Evolutionary conservation across 2,113 vertebrate genomes (phyloP).

Genomic region (Corythaixoides concolor): DNA sequence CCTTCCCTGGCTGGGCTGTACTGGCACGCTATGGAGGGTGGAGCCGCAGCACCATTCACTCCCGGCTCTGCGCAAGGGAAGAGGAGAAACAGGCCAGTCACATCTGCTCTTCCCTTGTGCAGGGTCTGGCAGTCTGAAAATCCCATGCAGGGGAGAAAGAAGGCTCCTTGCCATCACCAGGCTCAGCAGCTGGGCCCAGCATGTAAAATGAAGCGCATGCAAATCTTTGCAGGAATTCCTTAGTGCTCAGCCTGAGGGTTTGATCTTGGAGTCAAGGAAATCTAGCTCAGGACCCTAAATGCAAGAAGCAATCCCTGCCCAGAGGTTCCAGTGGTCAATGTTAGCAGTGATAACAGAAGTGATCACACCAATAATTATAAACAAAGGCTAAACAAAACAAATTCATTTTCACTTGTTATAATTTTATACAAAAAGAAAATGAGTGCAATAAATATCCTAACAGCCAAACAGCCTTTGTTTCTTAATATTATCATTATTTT

Average conservation of each 20-base stretch:
- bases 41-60: not conserved
- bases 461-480: constrained; percentile 45
- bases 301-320: not conserved
- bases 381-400: constrained; percentile 34
- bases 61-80: not conserved
- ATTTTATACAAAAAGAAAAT: not conserved
- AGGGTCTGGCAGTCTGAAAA: constrained; percentile 41
- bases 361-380: not conserved
- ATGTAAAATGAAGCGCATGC: constrained; percentile 34
- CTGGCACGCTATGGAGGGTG: constrained; percentile 17
- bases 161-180: constrained; percentile 44
- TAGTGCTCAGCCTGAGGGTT: not conserved
- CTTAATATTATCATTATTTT: constrained; percentile 62
- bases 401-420: not conserved
- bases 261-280: constrained; percentile 20
- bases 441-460: constrained; percentile 49
- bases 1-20: not conserved
- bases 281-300: not conserved
- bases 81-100: not conserved
- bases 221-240: constrained; percentile 40
- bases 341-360: not conserved
- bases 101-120: constrained; percentile 38
- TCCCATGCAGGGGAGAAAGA: constrained; percentile 29
- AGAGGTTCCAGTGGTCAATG: not conserved
- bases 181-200: constrained; percentile 50